These are phyloP conservation scores for Ginglymostoma cirratum DNA, from an alignment of 2,113 vertebrate genomes.

Conservation along the genomic window DNA sequence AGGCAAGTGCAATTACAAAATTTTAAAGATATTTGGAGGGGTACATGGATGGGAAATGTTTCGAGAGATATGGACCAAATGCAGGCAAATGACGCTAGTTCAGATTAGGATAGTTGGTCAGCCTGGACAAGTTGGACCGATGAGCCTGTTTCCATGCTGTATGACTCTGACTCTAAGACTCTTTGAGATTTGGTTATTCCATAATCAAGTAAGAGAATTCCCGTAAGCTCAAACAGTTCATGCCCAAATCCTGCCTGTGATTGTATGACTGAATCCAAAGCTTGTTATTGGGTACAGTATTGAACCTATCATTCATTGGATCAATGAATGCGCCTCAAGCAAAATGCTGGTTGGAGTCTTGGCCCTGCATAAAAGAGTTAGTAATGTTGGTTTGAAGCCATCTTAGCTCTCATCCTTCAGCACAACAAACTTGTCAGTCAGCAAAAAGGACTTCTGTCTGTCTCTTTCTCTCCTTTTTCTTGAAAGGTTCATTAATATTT, in stretches of 20 bases:
- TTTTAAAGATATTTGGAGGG: too few relatives aligned
- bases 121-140: too few relatives aligned
- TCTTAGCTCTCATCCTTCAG: not conserved
- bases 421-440: conserved; percentile 31
- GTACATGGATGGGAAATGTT: too few relatives aligned
- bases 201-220: not conserved
- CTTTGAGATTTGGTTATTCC: not conserved
- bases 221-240: not conserved
- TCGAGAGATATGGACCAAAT: too few relatives aligned
- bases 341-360: conserved; percentile 10
- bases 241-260: not conserved
- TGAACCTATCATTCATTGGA: conserved; percentile 4
- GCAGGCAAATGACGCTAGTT: too few relatives aligned
- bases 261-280: not conserved
- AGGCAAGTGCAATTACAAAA: too few relatives aligned
- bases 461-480: not conserved
- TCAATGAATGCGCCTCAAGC: conserved; percentile 9
- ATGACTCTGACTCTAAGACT: not conserved
- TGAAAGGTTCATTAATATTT: conserved; percentile 35
- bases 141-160: too few relatives aligned
- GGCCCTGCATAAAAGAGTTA: conserved; percentile 22
- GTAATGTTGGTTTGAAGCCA: conserved; percentile 25
- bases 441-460: conserved; percentile 12
- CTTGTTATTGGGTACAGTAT: not conserved
- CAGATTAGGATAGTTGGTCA: too few relatives aligned